Evolutionary conservation across 2,888 invertebrate genomes (phyloP).

Genomic region (Netelia fuscicornis): DNA sequence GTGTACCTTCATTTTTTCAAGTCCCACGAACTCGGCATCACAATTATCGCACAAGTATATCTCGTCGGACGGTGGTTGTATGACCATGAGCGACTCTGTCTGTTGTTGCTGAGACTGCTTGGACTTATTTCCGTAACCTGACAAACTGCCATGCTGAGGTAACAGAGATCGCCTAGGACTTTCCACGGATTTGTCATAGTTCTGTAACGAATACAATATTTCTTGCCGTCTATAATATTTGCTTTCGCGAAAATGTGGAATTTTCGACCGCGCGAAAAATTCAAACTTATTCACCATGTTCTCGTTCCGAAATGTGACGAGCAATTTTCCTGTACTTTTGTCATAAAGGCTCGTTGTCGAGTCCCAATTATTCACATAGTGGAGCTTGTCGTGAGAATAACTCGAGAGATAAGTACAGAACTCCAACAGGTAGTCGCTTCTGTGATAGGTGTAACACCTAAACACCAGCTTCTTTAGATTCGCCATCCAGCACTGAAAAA

Average conservation of each 20-base stretch:
- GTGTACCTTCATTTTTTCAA: slow-evolving; percentile 86
- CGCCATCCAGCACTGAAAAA: slow-evolving; percentile 86
- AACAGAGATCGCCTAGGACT: slow-evolving; percentile 85
- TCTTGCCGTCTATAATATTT: background rate
- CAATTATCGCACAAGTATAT: slow-evolving; percentile 92
- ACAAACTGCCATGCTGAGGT: slow-evolving; percentile 78
- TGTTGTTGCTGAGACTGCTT: slow-evolving; percentile 80
- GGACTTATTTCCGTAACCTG: slow-evolving; percentile 71
- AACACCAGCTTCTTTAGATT: slow-evolving; percentile 89
- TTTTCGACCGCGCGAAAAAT: background rate
- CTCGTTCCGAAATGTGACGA: slow-evolving; percentile 92
- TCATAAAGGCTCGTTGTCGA: slow-evolving; percentile 91
- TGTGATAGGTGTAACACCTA: slow-evolving; percentile 90
- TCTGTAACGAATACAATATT: slow-evolving; percentile 73
- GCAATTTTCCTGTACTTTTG: slow-evolving; percentile 88
- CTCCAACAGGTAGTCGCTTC: slow-evolving; percentile 89
- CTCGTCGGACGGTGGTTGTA: slow-evolving; percentile 87
- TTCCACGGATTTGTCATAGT: slow-evolving; percentile 82
- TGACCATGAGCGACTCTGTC: slow-evolving; percentile 85
- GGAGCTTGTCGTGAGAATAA: slow-evolving; percentile 88
- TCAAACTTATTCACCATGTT: slow-evolving; percentile 85
- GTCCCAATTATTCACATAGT: slow-evolving; percentile 90
- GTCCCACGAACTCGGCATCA: slow-evolving; percentile 89
- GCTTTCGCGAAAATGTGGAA: background rate
- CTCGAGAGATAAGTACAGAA: slow-evolving; percentile 90